Evolutionary conservation across 2,113 vertebrate genomes (phyloP).

Genomic region (Echinops telfairi): DNA sequence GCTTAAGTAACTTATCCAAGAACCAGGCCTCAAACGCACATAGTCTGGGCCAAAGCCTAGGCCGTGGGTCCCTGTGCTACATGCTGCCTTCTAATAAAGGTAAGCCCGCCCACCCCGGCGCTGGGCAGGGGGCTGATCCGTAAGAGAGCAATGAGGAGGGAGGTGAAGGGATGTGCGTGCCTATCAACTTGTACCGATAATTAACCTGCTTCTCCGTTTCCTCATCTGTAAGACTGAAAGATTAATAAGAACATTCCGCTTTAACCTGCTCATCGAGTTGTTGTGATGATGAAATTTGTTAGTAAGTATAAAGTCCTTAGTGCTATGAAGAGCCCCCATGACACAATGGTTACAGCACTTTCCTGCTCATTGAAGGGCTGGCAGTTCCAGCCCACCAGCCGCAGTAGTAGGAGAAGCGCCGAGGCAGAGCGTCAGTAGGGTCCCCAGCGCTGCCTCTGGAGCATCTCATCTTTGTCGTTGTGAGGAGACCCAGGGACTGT

Average conservation of each 20-base stretch:
- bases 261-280: too few relatives aligned
- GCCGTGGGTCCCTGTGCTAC: background rate
- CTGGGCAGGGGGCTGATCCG: background rate
- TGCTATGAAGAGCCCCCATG: too few relatives aligned
- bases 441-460: too few relatives aligned
- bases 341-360: too few relatives aligned
- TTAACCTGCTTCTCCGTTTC: background rate
- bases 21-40: background rate
- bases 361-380: too few relatives aligned
- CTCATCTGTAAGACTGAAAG: background rate
- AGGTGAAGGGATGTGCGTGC: too few relatives aligned
- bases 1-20: background rate
- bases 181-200: background rate
- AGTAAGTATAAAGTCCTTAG: too few relatives aligned
- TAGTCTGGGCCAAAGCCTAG: background rate
- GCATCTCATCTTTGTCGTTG: too few relatives aligned
- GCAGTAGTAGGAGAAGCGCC: too few relatives aligned
- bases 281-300: too few relatives aligned
- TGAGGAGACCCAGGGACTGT: background rate
- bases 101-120: background rate
- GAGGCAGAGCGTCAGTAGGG: too few relatives aligned
- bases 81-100: background rate
- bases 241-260: background rate
- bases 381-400: too few relatives aligned
- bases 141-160: background rate